A percentile compares a stretch with the other conserved stretches of the same genome.
Evolutionary conservation across 2,888 invertebrate genomes (phyloP).

Genomic region (Eupeodes luniger): DNA sequence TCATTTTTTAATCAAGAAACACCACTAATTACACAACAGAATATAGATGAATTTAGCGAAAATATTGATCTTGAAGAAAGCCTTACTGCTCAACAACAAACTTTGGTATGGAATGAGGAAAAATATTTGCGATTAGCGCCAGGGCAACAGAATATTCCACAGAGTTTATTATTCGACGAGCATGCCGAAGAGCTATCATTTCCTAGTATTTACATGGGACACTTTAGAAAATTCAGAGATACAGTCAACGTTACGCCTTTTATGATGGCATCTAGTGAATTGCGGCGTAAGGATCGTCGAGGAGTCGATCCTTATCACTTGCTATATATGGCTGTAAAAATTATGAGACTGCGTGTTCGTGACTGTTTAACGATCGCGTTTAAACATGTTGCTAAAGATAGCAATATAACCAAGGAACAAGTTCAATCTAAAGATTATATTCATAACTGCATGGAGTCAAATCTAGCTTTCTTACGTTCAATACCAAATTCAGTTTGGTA

Average conservation of each 20-base stretch:
- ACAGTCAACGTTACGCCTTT: too few species aligned
- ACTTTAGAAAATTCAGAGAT: too few species aligned
- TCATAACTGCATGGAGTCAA: background rate
- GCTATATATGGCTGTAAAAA: conserved; percentile 18
- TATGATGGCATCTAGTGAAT: too few species aligned
- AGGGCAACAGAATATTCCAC: background rate
- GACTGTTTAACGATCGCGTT: conserved; percentile 1
- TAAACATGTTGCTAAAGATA: conserved; percentile 8
- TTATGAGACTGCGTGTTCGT: background rate
- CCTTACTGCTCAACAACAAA: conserved; percentile 62
- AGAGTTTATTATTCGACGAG: too few species aligned
- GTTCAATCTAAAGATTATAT: conserved; percentile 24
- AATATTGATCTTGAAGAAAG: conserved; percentile 73
- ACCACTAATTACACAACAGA: conserved; percentile 4
- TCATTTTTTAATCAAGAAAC: background rate
- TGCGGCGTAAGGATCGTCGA: too few species aligned
- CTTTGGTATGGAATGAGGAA: conserved; percentile 1
- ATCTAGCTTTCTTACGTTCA: conserved; percentile 63
- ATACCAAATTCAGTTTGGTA: conserved; percentile 5
- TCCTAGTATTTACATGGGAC: too few species aligned
- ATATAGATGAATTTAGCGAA: conserved; percentile 78
- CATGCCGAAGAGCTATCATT: too few species aligned
- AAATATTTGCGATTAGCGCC: background rate
- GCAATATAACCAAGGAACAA: conserved; percentile 1
- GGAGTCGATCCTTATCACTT: too few species aligned